These are phyloP conservation scores for Agelas oroides DNA, from an alignment of 37 sponge, comb jelly and placozoan genomes.

Conservation along the genomic window DNA sequence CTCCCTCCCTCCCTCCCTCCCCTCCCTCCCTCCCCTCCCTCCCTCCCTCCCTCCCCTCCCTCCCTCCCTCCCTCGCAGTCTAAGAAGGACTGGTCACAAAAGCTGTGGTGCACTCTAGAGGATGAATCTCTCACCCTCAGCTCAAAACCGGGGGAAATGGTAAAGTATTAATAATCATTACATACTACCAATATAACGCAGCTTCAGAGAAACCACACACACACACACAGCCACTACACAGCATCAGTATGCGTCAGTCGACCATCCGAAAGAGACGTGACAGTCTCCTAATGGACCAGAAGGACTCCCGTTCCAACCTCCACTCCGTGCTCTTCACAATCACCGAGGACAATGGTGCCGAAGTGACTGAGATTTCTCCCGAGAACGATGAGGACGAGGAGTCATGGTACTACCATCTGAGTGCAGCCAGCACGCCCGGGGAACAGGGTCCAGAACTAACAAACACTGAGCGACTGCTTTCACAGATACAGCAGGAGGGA, in stretches of 20 bases:
- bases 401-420: slow-evolving; percentile 55
- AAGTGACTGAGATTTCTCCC: neutral
- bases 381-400: slow-evolving; percentile 33
- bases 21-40: no score
- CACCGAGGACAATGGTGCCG: neutral
- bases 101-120: slow-evolving; percentile 40
- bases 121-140: neutral
- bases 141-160: slow-evolving; percentile 11
- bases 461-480: slow-evolving; percentile 27
- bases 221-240: slow-evolving; percentile 18
- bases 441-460: slow-evolving; percentile 45
- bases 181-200: no score
- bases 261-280: slow-evolving; percentile 28
- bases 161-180: neutral
- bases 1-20: no score
- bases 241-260: slow-evolving; percentile 15
- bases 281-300: slow-evolving; percentile 40
- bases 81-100: slow-evolving; percentile 15
- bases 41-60: no score
- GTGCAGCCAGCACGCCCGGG: slow-evolving; percentile 12
- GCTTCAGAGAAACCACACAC: no score
- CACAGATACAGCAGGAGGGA: slow-evolving; percentile 33
- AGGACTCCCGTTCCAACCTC: slow-evolving; percentile 29
- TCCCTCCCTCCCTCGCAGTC: neutral
- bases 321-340: slow-evolving; percentile 7